Conservation (phyloP, 2,113 vertebrate genomes). For the Amazona guildingii region DNA sequence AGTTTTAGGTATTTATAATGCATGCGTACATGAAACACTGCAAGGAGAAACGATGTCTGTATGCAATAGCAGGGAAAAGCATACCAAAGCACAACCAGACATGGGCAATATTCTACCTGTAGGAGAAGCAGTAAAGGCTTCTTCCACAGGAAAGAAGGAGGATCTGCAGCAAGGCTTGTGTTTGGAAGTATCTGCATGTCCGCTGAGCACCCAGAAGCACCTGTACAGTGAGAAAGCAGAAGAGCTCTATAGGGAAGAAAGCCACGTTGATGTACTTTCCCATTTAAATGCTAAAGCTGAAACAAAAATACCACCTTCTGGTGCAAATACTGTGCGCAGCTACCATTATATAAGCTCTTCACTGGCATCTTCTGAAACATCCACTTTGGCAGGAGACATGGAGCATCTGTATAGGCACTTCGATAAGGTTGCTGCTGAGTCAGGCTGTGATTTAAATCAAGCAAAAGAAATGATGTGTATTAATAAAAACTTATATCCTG, state of each 20-base stretch:
- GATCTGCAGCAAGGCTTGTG: not conserved
- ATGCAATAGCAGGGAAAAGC: constrained; percentile 25
- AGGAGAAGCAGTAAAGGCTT: constrained; percentile 41
- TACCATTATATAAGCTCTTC: not conserved
- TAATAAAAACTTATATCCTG: constrained; percentile 3
- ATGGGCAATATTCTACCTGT: not conserved
- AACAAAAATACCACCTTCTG: constrained; percentile 34
- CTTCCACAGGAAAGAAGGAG: constrained; percentile 27
- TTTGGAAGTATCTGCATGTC: constrained; percentile 4
- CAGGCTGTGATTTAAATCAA: constrained; percentile 19
- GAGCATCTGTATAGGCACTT: not conserved
- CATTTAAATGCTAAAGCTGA: constrained; percentile 36
- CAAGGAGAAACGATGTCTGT: constrained; percentile 57
- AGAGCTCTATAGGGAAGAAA: constrained; percentile 25
- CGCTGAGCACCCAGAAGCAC: not conserved
- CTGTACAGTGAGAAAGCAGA: not conserved
- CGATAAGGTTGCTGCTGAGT: constrained; percentile 1
- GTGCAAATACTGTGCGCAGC: not conserved
- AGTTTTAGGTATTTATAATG: constrained; percentile 73
- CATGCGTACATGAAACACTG: constrained; percentile 57
- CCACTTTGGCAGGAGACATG: not conserved
- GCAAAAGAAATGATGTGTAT: not conserved
- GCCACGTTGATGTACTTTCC: not conserved
- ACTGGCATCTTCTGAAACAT: not conserved
- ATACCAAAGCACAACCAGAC: constrained; percentile 58